These are phyloP conservation scores for Heterodera carotae DNA, from an alignment of 1,140 invertebrate species.

Conservation along the genomic window DNA sequence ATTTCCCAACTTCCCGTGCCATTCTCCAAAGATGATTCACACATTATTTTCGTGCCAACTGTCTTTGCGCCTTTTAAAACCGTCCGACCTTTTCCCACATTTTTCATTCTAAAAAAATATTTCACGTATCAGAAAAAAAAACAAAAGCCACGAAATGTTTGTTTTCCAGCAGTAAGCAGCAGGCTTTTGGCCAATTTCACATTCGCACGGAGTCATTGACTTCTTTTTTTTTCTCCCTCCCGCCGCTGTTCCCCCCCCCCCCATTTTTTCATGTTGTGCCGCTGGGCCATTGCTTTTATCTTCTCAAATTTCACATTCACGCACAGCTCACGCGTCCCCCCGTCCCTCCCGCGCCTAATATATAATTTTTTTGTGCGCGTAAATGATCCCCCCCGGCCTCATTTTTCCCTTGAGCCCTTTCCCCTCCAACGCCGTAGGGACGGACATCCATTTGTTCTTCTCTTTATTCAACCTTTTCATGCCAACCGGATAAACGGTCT, in stretches of 20 bases:
- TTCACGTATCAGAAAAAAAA: neutral
- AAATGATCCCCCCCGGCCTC: neutral
- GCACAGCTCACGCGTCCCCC: no score
- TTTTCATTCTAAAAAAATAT: neutral
- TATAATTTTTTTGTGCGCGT: neutral
- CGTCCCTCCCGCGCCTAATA: no score
- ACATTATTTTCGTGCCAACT: no score
- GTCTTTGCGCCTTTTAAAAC: no score
- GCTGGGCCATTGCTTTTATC: neutral
- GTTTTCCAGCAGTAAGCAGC: neutral
- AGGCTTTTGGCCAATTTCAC: neutral
- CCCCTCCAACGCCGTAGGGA: no score
- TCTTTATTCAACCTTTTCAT: neutral
- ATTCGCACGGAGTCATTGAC: neutral
- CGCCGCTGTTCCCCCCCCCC: no score
- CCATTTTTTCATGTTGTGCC: no score
- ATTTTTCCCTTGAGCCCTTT: neutral
- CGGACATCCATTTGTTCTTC: neutral
- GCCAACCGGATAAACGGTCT: neutral
- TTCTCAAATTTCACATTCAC: neutral
- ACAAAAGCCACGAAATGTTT: neutral
- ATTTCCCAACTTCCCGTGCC: neutral
- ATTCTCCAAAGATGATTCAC: neutral
- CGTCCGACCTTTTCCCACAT: no score
- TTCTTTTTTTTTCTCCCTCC: neutral